These are phyloP conservation scores for Dryobates pubescens DNA, from an alignment of 2,797 vertebrate species.

Conservation along the genomic window DNA sequence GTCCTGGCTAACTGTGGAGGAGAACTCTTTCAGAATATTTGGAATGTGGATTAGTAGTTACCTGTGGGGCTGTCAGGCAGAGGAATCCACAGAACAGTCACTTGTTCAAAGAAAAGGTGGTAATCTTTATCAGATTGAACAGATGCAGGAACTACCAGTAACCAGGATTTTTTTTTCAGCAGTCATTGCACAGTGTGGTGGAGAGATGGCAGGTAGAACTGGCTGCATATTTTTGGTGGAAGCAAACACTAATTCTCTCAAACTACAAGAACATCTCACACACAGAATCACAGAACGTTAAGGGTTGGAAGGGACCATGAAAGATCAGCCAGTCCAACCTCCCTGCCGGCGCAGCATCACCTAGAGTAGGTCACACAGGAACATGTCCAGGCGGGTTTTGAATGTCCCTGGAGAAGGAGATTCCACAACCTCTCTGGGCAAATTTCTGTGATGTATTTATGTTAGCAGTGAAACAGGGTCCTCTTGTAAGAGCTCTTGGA, in stretches of 20 bases:
- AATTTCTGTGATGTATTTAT: background rate
- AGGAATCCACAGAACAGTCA: background rate
- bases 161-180: background rate
- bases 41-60: background rate
- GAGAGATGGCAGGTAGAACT: background rate
- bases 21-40: background rate
- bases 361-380: no score
- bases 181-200: fast-evolving
- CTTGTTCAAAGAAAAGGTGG: background rate
- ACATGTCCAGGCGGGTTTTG: no score
- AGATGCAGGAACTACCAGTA: background rate
- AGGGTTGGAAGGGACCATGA: no score
- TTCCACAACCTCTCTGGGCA: no score
- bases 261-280: background rate
- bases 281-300: no score
- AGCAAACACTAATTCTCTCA: background rate
- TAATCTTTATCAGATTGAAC: fast-evolving
- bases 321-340: no score
- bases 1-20: background rate
- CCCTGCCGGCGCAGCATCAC: no score
- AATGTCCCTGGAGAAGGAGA: no score
- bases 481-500: background rate
- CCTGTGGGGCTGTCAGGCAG: background rate
- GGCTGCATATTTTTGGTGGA: background rate
- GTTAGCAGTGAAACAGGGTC: background rate